These are phyloP conservation scores for Hydroisotoma schaefferi DNA, from an alignment of 2,888 invertebrate species.

Conservation along the genomic window DNA sequence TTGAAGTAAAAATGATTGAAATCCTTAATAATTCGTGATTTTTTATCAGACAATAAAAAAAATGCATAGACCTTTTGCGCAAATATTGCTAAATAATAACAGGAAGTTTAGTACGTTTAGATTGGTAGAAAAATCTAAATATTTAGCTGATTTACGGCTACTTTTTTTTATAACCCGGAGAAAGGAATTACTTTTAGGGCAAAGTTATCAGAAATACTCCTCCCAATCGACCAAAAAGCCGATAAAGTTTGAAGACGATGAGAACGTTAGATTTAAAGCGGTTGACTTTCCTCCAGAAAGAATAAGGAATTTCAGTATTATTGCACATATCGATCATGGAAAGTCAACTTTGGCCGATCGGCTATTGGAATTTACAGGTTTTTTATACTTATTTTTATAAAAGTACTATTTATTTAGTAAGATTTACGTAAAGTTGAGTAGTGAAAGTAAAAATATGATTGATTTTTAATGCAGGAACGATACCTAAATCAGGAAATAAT, in stretches of 20 bases:
- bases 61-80: too few species aligned
- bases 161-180: too few species aligned
- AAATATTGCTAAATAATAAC: too few species aligned
- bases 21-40: too few species aligned
- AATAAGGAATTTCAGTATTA: constrained; percentile 92
- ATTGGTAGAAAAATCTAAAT: too few species aligned
- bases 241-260: constrained; percentile 1
- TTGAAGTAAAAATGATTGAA: too few species aligned
- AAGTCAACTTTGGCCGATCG: constrained; percentile 96
- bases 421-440: constrained; percentile 2
- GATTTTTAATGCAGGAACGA: constrained; percentile 52
- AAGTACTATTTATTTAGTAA: too few species aligned
- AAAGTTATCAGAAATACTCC: too few species aligned
- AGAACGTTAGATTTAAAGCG: constrained; percentile 33
- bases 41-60: too few species aligned
- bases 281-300: constrained; percentile 52
- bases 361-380: constrained; percentile 86
- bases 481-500: constrained; percentile 51
- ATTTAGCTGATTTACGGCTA: too few species aligned
- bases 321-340: constrained; percentile 99
- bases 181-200: too few species aligned
- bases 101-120: too few species aligned
- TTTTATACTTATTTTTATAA: constrained; percentile 50
- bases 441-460: neutral
- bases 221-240: neutral